Evolutionary conservation across 2,888 invertebrate species (phyloP), one percentile per base, ranked within the genome.

Genomic region (Sipha maydis): DNA sequence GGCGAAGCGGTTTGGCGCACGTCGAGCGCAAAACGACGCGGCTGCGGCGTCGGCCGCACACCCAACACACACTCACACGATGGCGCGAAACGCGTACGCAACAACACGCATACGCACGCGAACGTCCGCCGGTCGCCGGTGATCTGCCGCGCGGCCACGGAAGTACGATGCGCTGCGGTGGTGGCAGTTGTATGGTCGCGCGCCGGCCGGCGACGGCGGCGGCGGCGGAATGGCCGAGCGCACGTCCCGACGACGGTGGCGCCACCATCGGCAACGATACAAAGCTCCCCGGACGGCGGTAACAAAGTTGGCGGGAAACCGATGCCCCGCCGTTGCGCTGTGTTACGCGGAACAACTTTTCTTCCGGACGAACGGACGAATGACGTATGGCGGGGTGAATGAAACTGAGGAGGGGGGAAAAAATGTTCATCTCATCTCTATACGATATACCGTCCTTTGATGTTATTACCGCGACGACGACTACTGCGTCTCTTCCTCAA

Each of bases 91-190:
- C 80, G 69, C 48, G 31, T n/a, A 71, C 82, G 48, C 41, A 41
- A 71, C 21, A 69, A 83, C 48, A 41, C 79, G 31, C 41, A 61
- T 14, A 82, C 71, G 54, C 56, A 83, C 83, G 83, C 83, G 83
- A 56, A 54, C 83, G 83, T 83, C 73, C 34, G 73, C 54, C 73
- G 83, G 83, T 83, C 73, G 73, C 83, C 73, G 83, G 73, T 75
- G 83, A 83, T 83, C 83, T 83, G 83, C 83, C 73, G 85, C 48
- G 48, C 69, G 69, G 69, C 28, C 69, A 25, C 69, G 25, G 69
- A 8, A 21, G 28, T 1, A 11, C 69, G 69, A 25, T 48, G 11
- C 28, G 69, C 69, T 7, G 69, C 69, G n/a, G 28, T 28, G 69
- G 8, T 9, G 69, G 11, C n/a, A 7, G 56, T 21, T 3, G 56